Evolutionary conservation across 2,113 vertebrate genomes (phyloP).

Genomic region (Labeo catla): DNA sequence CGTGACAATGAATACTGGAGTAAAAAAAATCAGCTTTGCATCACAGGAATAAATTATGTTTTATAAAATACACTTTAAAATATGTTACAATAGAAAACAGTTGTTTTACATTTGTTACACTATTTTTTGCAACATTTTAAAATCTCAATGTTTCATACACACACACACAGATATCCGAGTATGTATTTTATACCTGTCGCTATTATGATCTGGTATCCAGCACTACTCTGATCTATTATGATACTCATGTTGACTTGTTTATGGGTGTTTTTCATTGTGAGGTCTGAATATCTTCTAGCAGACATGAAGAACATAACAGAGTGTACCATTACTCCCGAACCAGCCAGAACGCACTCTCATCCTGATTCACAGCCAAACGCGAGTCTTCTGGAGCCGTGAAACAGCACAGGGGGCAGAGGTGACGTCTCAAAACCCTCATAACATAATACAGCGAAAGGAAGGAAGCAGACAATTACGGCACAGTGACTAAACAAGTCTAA

Average conservation of each 20-base stretch:
- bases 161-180: not conserved
- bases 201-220: not conserved
- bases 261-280: not conserved
- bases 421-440: constrained; percentile 18
- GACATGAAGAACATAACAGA: constrained; percentile 12
- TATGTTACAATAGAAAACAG: no score
- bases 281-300: constrained; percentile 9
- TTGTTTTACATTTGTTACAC: no score
- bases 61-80: no score
- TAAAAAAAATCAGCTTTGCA: no score
- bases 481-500: not conserved
- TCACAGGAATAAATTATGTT: no score
- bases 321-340: not conserved
- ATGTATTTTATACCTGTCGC: not conserved
- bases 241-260: constrained; percentile 1
- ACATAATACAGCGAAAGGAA: constrained; percentile 14
- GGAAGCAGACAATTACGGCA: not conserved
- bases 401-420: not conserved
- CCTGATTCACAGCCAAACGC: not conserved
- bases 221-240: not conserved
- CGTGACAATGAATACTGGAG: no score
- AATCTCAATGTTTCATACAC: no score
- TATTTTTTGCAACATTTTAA: no score
- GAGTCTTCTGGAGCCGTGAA: not conserved
- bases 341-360: not conserved